Evolutionary conservation across 2,797 vertebrate species (phyloP).

Genomic region (Clarias laeviceps): DNA sequence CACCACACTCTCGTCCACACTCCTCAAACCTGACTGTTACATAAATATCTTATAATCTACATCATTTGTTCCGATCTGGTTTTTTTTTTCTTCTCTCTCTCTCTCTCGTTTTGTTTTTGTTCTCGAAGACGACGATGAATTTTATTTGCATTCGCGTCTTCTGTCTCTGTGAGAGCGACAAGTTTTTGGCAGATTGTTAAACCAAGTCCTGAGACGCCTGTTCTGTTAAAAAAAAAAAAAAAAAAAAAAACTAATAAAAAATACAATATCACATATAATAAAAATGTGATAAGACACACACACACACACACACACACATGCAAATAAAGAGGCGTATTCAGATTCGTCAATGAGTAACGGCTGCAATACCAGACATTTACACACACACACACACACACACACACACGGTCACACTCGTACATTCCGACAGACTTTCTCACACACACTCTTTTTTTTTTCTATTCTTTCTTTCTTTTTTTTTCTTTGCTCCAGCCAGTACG

Average conservation of each 20-base stretch:
- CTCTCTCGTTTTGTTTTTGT: no score
- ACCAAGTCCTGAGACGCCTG: background rate
- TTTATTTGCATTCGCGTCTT: background rate
- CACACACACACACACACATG: constrained; percentile 26
- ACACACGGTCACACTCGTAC: background rate
- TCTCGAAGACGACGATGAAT: no score
- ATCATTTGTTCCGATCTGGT: no score
- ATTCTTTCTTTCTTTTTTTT: background rate
- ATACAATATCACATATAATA: background rate
- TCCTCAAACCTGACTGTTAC: no score
- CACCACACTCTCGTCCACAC: no score
- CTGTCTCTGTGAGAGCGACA: background rate
- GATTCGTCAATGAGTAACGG: constrained; percentile 9
- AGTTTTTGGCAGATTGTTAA: background rate
- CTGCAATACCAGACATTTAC: constrained; percentile 2
- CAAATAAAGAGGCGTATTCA: constrained; percentile 10
- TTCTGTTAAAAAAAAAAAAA: constrained; percentile 5
- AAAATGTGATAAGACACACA: background rate
- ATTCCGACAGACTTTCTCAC: constrained; percentile 19
- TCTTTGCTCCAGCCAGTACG: background rate
- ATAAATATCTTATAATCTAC: no score
- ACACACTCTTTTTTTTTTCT: background rate
- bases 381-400: constrained; percentile 15
- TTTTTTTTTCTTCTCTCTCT: no score
- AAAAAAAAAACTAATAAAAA: constrained; percentile 20